phyloP scores from a whole-genome alignment of 2,888 invertebrate species.

The Polyploca ridens region DNA sequence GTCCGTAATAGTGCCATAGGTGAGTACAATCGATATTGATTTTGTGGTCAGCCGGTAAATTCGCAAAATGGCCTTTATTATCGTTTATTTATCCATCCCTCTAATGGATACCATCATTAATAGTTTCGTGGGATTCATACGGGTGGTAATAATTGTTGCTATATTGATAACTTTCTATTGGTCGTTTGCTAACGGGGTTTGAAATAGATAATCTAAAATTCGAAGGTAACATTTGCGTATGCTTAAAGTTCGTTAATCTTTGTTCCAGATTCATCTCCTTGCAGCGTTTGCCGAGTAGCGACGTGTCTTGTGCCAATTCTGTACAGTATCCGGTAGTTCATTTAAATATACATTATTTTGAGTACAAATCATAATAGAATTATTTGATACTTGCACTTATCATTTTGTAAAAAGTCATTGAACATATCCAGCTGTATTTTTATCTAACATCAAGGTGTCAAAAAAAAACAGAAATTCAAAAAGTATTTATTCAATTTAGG shows the following conservation, averaged over 20 bases:
- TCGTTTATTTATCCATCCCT: not conserved
- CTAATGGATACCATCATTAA: conserved; percentile 1
- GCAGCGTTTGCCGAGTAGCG: conserved; percentile 58
- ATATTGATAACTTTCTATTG: not conserved
- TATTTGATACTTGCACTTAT: conserved; percentile 36
- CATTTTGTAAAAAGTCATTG: conserved; percentile 68
- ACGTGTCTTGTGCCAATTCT: conserved; percentile 57
- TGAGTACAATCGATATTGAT: conserved; percentile 61
- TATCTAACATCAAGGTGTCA: too few species aligned
- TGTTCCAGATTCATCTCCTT: conserved; percentile 67
- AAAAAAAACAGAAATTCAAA: too few species aligned
- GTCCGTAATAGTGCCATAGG: conserved; percentile 86
- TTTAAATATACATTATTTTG: conserved; percentile 31
- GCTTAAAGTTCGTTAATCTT: conserved; percentile 25
- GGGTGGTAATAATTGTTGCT: not conserved
- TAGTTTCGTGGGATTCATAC: not conserved
- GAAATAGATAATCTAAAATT: conserved; percentile 3
- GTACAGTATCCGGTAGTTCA: conserved; percentile 72
- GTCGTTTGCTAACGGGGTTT: not conserved
- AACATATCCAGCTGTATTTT: conserved; percentile 57
- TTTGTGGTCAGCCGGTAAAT: conserved; percentile 22
- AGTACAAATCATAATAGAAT: conserved; percentile 44
- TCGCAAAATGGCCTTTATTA: conserved; percentile 8
- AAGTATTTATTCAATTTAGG: too few species aligned
- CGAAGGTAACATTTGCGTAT: too few species aligned